phyloP scores from a whole-genome alignment of 2,797 vertebrate genomes.

The Argentina silus region DNA sequence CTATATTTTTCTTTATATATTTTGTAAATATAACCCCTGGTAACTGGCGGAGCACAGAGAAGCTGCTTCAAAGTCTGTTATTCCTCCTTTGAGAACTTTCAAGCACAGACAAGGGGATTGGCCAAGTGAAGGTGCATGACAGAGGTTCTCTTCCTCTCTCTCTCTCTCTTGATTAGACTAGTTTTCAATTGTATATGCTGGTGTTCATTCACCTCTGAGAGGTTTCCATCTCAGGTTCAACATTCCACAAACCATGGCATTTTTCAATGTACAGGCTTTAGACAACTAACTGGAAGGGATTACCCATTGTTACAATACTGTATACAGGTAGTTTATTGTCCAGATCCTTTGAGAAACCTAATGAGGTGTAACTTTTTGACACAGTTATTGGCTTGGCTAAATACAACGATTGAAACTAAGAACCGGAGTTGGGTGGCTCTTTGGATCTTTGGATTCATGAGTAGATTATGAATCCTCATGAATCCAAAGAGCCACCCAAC shows the following conservation, averaged over 20 bases:
- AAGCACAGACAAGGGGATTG: slow-evolving; percentile 16
- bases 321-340: slow-evolving; percentile 2
- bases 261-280: slow-evolving; percentile 15
- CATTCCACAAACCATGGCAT: slow-evolving; percentile 67
- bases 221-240: slow-evolving; percentile 58
- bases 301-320: slow-evolving; percentile 14
- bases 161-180: neutral
- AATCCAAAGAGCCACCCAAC: neutral
- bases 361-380: slow-evolving; percentile 11
- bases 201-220: slow-evolving; percentile 17
- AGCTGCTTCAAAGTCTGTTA: slow-evolving; percentile 61
- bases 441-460: neutral
- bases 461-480: neutral
- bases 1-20: slow-evolving; percentile 97
- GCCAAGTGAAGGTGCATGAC: neutral
- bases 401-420: neutral
- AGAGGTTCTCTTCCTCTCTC: neutral
- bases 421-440: neutral
- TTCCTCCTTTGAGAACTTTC: slow-evolving; percentile 27
- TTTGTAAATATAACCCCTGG: slow-evolving; percentile 88
- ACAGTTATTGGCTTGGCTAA: neutral
- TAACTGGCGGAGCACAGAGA: slow-evolving; percentile 69
- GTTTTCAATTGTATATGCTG: neutral
- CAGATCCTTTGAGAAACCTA: slow-evolving; percentile 22
- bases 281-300: slow-evolving; percentile 10